These are phyloP conservation scores for Drosophila athabasca DNA, from an alignment of 1,140 invertebrate species.

Conservation along the genomic window DNA sequence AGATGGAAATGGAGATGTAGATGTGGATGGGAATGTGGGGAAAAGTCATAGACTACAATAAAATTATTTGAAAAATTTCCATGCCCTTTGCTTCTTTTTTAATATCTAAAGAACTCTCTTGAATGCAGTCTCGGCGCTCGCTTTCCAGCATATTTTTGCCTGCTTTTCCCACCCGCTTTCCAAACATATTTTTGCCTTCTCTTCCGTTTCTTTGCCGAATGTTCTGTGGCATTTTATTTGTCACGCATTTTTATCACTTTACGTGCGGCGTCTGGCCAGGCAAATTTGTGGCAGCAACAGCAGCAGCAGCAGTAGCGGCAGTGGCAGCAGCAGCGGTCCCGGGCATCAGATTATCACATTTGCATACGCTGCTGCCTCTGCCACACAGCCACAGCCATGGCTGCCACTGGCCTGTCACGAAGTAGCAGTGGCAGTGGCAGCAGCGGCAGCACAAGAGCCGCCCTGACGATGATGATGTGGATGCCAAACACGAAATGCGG, in stretches of 20 bases:
- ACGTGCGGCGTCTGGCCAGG: constrained; percentile 54
- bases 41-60: constrained; percentile 66
- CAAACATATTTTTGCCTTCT: background rate
- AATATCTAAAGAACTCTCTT: constrained; percentile 58
- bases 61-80: constrained; percentile 71
- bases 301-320: constrained; percentile 18
- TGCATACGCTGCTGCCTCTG: constrained; percentile 62
- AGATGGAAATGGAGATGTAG: constrained; percentile 34
- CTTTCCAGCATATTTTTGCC: constrained; percentile 5
- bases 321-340: constrained; percentile 22
- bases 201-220: background rate
- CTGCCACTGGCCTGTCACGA: background rate
- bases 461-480: constrained; percentile 29
- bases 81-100: constrained; percentile 55
- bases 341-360: constrained; percentile 80
- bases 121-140: constrained; percentile 22
- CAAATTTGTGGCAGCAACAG: constrained; percentile 8
- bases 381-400: constrained; percentile 34
- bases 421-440: constrained; percentile 17
- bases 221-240: constrained; percentile 74
- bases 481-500: constrained; percentile 47
- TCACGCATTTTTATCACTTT: constrained; percentile 81
- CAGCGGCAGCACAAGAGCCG: constrained; percentile 2
- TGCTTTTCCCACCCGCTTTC: too few relatives aligned
- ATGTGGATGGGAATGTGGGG: constrained; percentile 37